A percentile compares a stretch with the other conserved stretches of the same genome.
These are phyloP conservation scores for Elysia crispata DNA, from an alignment of 2,888 invertebrate genomes.

Conservation along the genomic window DNA sequence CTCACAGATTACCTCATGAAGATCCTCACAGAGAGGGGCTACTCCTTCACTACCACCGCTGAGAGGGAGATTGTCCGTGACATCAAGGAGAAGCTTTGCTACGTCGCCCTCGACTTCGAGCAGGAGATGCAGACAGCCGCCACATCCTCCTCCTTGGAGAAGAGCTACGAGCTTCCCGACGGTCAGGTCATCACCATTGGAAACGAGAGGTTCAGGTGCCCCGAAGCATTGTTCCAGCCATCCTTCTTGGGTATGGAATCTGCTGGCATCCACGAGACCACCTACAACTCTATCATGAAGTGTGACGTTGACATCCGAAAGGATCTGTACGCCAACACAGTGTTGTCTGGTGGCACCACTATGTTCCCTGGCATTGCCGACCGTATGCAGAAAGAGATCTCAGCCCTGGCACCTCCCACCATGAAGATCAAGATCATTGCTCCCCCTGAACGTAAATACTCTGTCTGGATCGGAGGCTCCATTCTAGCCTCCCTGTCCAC, in stretches of 20 bases:
- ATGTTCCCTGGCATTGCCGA: slow-evolving; percentile 88
- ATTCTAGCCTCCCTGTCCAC: slow-evolving; percentile 88
- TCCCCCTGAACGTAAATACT: slow-evolving; percentile 97
- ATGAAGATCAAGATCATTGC: slow-evolving; percentile 86
- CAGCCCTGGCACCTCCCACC: slow-evolving; percentile 5
- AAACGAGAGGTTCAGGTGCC: slow-evolving; percentile 69
- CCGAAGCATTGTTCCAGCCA: slow-evolving; percentile 60
- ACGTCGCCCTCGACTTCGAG: slow-evolving; percentile 74
- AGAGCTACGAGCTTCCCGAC: slow-evolving; percentile 73
- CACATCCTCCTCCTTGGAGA: slow-evolving; percentile 63
- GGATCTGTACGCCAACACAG: slow-evolving; percentile 79
- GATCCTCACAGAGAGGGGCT: slow-evolving; percentile 80
- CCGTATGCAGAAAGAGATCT: neutral
- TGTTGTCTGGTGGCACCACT: slow-evolving; percentile 71
- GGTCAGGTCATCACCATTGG: slow-evolving; percentile 72
- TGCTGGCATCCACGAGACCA: slow-evolving; percentile 70
- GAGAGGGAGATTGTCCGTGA: slow-evolving; percentile 82
- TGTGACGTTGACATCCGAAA: slow-evolving; percentile 73
- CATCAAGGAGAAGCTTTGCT: slow-evolving; percentile 77
- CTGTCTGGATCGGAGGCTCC: slow-evolving; percentile 98
- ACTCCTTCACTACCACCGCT: slow-evolving; percentile 81
- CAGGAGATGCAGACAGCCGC: slow-evolving; percentile 72
- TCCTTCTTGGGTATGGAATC: slow-evolving; percentile 56
- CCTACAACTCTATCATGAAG: slow-evolving; percentile 71
- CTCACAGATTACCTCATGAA: slow-evolving; percentile 67